Evolutionary conservation across 2,888 invertebrate species (phyloP), one percentile per base, ranked within the genome.

Genomic region (Pardosa pseudoannulata): DNA sequence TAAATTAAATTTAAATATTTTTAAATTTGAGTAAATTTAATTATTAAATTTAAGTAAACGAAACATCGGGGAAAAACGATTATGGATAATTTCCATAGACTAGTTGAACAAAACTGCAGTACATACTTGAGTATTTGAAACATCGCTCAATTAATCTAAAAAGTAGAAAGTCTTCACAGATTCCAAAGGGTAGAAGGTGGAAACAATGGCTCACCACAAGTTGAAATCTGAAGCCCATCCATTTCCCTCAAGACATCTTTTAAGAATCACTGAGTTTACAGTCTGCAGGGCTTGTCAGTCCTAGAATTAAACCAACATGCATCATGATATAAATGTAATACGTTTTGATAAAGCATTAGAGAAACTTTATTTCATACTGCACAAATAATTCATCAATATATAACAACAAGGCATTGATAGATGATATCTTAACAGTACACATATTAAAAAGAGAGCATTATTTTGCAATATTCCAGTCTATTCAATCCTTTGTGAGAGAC

Each of bases 141-240:
- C 62, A 62, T 2, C 23, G 6, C 62, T 62, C 28, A 62, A 62
- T 3, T 23, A 27, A 7, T 62, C 62, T 27, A 62, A 13, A 62
- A 7, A 7, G 62, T 23, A 28, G 3, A 16, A 23, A 27, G 16
- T 50, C 16, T 19, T 50, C 5, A 6, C 19, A 62, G 13, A 19
- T 62, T 62, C 62, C 62, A 62, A 23, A 62, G 62, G 62, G 62
- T 62, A 11, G 41, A 16, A 46, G 41, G 41, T 13, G 41, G 41
- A 16, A 46, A 46, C 2, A 46, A 46, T 46, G 41, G 41, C 41
- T 46, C 41, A 16, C 9, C 16, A 9, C 41, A 2, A 13, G 41
- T 16, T 46, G 41, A 46, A 46, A 6, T 5, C 6, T 46, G 13
- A 13, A 46, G 41, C 16, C 1, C 16, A 13, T 6, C 6, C 41